Evolutionary conservation across 2,888 invertebrate species (phyloP).

Genomic region (Steromphala cineraria): DNA sequence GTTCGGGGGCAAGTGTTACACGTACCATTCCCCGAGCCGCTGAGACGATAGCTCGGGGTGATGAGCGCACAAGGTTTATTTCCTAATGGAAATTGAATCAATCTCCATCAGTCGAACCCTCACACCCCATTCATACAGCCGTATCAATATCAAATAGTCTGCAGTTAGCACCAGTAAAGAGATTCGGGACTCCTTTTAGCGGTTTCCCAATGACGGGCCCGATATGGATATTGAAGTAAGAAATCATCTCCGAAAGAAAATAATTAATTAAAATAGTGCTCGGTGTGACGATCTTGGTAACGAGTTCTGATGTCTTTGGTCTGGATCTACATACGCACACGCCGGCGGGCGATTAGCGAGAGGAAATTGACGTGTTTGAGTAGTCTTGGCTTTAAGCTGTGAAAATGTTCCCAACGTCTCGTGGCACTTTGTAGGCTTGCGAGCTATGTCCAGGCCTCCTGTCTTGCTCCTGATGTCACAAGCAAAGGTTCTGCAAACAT

Average conservation of each 20-base stretch:
- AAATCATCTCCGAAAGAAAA: not conserved
- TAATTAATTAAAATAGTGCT: conserved; percentile 2
- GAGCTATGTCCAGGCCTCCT: not conserved
- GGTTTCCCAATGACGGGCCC: no score
- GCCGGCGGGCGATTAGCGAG: not conserved
- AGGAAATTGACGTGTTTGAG: conserved; percentile 2
- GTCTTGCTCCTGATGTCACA: not conserved
- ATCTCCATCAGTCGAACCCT: not conserved
- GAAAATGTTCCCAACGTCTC: not conserved
- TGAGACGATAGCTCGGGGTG: not conserved
- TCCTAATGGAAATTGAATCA: conserved; percentile 1
- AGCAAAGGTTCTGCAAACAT: not conserved
- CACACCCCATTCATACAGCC: not conserved
- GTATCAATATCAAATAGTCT: not conserved
- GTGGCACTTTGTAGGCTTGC: not conserved
- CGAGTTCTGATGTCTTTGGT: not conserved
- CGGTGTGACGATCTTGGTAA: not conserved
- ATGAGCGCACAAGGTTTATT: not conserved
- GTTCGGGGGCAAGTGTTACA: not conserved
- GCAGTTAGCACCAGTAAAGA: not conserved
- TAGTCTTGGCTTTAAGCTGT: conserved; percentile 5
- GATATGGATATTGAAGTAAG: no score
- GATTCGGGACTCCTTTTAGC: no score
- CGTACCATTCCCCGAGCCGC: not conserved
- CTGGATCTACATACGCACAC: not conserved